A percentile compares a stretch with the other conserved stretches of the same genome.
Conservation (phyloP, 2,113 vertebrate species). For the Bettongia penicillata region DNA sequence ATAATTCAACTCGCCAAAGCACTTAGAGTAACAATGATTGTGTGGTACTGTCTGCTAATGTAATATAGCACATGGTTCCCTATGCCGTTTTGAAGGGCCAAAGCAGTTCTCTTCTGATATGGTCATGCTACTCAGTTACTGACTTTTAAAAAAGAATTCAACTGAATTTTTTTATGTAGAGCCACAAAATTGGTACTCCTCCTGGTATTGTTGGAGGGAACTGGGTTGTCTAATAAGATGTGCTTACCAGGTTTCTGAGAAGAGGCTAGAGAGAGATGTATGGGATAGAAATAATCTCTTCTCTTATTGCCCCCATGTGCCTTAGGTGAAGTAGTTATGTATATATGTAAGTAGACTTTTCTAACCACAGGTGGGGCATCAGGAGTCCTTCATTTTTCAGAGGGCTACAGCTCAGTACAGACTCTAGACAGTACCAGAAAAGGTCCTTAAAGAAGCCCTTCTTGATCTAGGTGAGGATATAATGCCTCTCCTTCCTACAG, state of each 20-base stretch:
- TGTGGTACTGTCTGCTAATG: no score
- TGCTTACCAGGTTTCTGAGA: neutral
- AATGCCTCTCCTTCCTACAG: neutral
- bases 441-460: neutral
- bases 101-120: neutral
- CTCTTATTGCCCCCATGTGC: neutral
- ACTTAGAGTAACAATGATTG: neutral
- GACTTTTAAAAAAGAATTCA: neutral
- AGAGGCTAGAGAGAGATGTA: neutral
- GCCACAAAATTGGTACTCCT: neutral
- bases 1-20: neutral
- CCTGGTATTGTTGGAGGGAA: neutral
- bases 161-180: neutral
- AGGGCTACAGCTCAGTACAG: neutral
- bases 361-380: neutral
- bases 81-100: neutral
- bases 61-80: neutral
- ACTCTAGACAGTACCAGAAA: neutral
- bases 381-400: neutral
- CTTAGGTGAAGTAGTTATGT: neutral
- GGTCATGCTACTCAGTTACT: neutral
- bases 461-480: neutral
- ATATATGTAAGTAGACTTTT: neutral
- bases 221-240: neutral
- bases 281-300: neutral